Percentiles rank a stretch among this genome's conserved stretches.
phyloP scores from a whole-genome alignment of 2,888 invertebrate species.

The Andrena camellia region DNA sequence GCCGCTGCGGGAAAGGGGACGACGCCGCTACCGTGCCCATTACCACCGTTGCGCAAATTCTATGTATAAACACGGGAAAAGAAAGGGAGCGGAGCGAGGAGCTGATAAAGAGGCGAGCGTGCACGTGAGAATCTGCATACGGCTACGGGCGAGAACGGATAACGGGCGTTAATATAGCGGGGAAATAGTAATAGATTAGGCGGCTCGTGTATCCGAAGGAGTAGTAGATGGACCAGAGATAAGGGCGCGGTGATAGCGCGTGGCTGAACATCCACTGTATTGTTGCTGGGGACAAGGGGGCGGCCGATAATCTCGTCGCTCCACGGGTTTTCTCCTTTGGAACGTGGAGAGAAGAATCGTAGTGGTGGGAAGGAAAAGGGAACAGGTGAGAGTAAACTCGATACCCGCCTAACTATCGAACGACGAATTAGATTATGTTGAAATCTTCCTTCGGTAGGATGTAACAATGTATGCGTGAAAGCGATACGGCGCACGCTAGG shows the following conservation, averaged over 20 bases:
- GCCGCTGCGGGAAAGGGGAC: neutral
- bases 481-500: neutral
- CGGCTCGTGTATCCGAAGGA: neutral
- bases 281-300: conserved; percentile 6
- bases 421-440: neutral
- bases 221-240: neutral
- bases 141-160: conserved; percentile 22
- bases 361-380: neutral
- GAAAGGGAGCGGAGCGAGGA: neutral
- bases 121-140: conserved; percentile 13
- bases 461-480: neutral
- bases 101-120: conserved; percentile 17
- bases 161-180: conserved; percentile 34
- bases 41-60: conserved; percentile 15
- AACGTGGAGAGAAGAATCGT: neutral
- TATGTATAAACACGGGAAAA: conserved; percentile 3
- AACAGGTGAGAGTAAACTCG: neutral
- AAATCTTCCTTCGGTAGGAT: neutral
- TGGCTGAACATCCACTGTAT: conserved; percentile 10
- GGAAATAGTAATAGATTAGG: conserved; percentile 38
- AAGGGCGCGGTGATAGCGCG: neutral
- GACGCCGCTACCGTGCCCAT: neutral
- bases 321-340: conserved; percentile 21
- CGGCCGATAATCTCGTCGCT: conserved; percentile 35
- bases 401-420: neutral